phyloP scores from a whole-genome alignment of 2,113 vertebrate genomes.

The Otis tarda region DNA sequence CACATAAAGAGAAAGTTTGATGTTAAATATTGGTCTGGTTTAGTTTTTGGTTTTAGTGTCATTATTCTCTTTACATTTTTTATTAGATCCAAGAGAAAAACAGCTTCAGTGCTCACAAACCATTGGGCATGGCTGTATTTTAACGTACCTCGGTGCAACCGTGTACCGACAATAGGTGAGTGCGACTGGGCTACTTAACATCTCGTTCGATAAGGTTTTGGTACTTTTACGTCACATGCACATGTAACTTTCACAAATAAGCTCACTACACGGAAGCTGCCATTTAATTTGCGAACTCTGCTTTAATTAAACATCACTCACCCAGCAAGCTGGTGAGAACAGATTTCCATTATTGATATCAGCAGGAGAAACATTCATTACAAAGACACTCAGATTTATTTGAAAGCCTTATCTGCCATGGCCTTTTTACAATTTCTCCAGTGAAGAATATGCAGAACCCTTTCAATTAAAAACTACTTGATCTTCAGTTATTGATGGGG shows the following conservation, averaged over 20 bases:
- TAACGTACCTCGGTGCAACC: background rate
- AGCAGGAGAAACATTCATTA: background rate
- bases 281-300: background rate
- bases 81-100: background rate
- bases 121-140: background rate
- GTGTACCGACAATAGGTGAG: accelerated
- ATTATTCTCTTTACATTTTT: background rate
- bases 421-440: background rate
- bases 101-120: accelerated
- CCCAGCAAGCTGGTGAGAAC: background rate
- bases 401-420: background rate
- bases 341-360: background rate
- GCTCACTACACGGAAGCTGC: background rate
- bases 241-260: background rate
- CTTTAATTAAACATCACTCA: slow-evolving; percentile 24
- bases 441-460: background rate
- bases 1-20: accelerated
- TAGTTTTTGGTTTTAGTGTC: background rate
- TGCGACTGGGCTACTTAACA: background rate
- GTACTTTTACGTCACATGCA: background rate
- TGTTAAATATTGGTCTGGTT: background rate
- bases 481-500: background rate
- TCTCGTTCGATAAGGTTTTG: background rate
- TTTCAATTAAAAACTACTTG: background rate
- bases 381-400: background rate